phyloP scores from a whole-genome alignment of 2,113 vertebrate genomes.

The Cheirogaleus medius region DNA sequence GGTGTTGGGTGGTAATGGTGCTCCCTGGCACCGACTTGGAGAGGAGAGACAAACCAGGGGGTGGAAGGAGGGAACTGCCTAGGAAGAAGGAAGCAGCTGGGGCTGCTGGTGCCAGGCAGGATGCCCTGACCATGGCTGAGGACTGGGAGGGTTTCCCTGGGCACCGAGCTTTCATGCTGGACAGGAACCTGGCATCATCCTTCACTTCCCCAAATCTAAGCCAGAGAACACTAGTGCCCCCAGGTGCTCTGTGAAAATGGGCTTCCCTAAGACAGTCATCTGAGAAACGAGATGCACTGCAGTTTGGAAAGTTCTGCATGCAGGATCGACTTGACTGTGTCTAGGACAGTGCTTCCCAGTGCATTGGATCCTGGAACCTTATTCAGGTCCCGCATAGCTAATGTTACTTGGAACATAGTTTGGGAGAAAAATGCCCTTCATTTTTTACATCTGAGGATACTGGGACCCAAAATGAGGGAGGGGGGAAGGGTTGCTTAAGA shows the following conservation, averaged over 20 bases:
- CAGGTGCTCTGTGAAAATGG: neutral
- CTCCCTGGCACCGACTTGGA: neutral
- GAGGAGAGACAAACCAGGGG: neutral
- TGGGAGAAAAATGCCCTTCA: neutral
- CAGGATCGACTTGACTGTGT: neutral
- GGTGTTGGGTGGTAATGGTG: too few species aligned
- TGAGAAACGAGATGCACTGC: neutral
- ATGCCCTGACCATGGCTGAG: neutral
- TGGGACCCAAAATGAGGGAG: neutral
- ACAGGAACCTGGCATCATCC: neutral
- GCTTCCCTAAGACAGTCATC: neutral
- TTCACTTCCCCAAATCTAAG: neutral
- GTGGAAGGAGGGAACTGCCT: neutral
- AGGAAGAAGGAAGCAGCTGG: neutral
- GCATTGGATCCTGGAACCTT: neutral
- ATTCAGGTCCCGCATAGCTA: neutral
- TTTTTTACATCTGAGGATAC: neutral
- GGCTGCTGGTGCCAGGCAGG: neutral
- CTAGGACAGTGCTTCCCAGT: neutral
- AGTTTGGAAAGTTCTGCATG: neutral
- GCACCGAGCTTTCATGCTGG: neutral
- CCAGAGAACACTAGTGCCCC: neutral
- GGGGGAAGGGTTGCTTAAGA: neutral
- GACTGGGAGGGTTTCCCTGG: neutral
- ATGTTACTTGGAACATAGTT: neutral